Evolutionary conservation across 2,888 invertebrate genomes (phyloP).

Genomic region (Polyploca ridens): DNA sequence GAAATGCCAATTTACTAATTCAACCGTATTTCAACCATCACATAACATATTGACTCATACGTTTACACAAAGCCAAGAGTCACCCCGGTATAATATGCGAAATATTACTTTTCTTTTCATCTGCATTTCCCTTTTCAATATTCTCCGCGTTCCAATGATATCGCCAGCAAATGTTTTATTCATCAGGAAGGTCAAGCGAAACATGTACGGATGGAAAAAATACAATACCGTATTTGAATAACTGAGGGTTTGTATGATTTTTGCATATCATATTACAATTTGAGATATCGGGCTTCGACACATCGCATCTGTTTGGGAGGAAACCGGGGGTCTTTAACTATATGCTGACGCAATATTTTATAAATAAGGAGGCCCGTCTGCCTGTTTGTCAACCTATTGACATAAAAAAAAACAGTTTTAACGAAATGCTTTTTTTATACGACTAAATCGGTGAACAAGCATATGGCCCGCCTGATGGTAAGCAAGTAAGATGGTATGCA

Average conservation of each 20-base stretch:
- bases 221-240: conserved; percentile 32
- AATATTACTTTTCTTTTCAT: conserved; percentile 14
- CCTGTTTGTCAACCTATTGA: too few relatives aligned
- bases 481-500: too few relatives aligned
- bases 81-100: not conserved
- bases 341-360: not conserved
- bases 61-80: not conserved
- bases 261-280: conserved; percentile 32
- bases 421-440: too few relatives aligned
- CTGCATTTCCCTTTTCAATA: conserved; percentile 35
- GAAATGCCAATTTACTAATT: too few relatives aligned
- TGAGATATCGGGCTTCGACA: conserved; percentile 14
- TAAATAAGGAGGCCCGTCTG: too few relatives aligned
- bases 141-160: conserved; percentile 32
- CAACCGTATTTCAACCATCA: not conserved
- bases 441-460: too few relatives aligned
- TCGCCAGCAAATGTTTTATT: conserved; percentile 54
- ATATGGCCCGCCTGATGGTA: too few relatives aligned
- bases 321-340: not conserved
- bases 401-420: too few relatives aligned
- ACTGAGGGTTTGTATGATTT: conserved; percentile 28
- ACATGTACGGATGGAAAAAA: conserved; percentile 36
- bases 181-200: conserved; percentile 45
- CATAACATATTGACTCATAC: not conserved
- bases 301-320: not conserved